These are phyloP conservation scores for Acrobasis consociella DNA, from an alignment of 2,888 invertebrate species.

Conservation along the genomic window DNA sequence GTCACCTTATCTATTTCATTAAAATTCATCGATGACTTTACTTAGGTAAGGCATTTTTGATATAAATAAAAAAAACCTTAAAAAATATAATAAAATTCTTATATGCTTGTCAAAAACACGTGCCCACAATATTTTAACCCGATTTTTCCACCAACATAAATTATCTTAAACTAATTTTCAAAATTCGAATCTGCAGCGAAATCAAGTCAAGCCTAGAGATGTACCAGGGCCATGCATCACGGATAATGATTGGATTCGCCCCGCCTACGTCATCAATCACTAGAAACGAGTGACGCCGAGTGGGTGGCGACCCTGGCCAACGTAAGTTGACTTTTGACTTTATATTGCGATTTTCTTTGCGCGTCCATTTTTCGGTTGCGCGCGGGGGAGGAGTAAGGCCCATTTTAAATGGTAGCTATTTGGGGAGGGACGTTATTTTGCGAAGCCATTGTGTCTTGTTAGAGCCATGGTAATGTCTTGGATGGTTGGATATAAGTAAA, in stretches of 20 bases:
- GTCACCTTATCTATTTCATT: neutral
- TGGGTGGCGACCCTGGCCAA: slow-evolving; percentile 54
- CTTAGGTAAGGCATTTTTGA: neutral
- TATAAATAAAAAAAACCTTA: neutral
- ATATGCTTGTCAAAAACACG: neutral
- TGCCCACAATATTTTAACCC: neutral
- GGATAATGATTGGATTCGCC: slow-evolving; percentile 82
- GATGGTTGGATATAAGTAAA: slow-evolving; percentile 76
- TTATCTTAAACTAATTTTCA: slow-evolving; percentile 47
- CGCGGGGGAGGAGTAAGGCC: slow-evolving; percentile 42
- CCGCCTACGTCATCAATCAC: slow-evolving; percentile 82
- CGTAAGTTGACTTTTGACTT: slow-evolving; percentile 53
- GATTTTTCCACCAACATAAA: slow-evolving; percentile 25
- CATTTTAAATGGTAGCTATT: slow-evolving; percentile 43
- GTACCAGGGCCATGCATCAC: slow-evolving; percentile 78
- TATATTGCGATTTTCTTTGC: slow-evolving; percentile 34
- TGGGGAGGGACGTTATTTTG: slow-evolving; percentile 66
- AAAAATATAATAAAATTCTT: neutral
- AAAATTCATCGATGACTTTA: neutral
- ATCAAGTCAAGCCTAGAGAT: slow-evolving; percentile 66
- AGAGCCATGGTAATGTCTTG: slow-evolving; percentile 75
- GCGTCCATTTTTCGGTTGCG: slow-evolving; percentile 16
- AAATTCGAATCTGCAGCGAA: slow-evolving; percentile 53
- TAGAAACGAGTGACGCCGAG: slow-evolving; percentile 65
- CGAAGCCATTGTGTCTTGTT: slow-evolving; percentile 80